Evolutionary conservation across 2,113 vertebrate genomes (phyloP).

Genomic region (Pyxicephalus adspersus): DNA sequence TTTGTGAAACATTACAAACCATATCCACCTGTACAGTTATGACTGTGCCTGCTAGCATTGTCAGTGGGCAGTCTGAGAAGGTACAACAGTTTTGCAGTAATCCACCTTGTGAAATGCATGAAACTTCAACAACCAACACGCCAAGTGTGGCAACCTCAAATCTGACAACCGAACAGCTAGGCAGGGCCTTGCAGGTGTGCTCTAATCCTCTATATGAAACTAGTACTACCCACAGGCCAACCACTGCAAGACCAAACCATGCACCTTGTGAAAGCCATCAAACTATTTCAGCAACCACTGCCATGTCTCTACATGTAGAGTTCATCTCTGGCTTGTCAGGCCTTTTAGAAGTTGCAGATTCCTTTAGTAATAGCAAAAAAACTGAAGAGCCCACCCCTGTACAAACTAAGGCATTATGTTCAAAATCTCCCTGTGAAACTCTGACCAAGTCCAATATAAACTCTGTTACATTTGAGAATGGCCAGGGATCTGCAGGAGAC

Average conservation of each 20-base stretch:
- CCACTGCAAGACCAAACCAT: slow-evolving; percentile 67
- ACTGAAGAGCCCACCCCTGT: slow-evolving; percentile 56
- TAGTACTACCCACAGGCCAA: slow-evolving; percentile 72
- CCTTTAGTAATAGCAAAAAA: slow-evolving; percentile 67
- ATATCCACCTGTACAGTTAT: slow-evolving; percentile 69
- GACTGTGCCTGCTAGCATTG: slow-evolving; percentile 63
- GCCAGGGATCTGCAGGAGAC: slow-evolving; percentile 49
- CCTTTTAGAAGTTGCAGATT: slow-evolving; percentile 67
- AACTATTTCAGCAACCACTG: slow-evolving; percentile 60
- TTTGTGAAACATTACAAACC: slow-evolving; percentile 69
- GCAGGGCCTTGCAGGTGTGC: slow-evolving; percentile 8
- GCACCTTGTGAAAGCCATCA: slow-evolving; percentile 65
- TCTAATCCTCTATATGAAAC: slow-evolving; percentile 66
- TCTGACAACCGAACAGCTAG: slow-evolving; percentile 66
- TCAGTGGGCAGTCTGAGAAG: slow-evolving; percentile 60
- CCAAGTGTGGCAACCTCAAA: slow-evolving; percentile 72
- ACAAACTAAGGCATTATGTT: slow-evolving; percentile 58
- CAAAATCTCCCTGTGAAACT: slow-evolving; percentile 68
- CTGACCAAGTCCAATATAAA: slow-evolving; percentile 68
- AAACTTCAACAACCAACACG: slow-evolving; percentile 66
- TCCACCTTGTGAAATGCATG: slow-evolving; percentile 61
- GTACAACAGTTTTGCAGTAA: slow-evolving; percentile 68
- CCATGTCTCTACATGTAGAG: slow-evolving; percentile 65
- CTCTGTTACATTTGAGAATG: slow-evolving; percentile 46
- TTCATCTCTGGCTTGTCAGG: slow-evolving; percentile 63